Conservation (phyloP, 2,113 vertebrate species). For the Heterochromis multidens region DNA sequence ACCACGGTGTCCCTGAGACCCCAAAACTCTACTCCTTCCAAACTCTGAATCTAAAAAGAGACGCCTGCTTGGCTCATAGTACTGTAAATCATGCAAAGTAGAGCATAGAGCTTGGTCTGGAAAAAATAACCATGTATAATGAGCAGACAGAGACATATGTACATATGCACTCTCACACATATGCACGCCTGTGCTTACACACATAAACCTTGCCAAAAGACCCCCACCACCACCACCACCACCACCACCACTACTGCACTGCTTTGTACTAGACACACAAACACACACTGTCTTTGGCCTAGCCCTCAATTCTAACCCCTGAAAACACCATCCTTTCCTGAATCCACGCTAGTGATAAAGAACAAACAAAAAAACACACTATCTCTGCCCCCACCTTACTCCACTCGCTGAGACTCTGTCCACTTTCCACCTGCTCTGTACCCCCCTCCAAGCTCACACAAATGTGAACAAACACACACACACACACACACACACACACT, state of each 20-base stretch:
- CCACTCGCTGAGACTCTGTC: slow-evolving; percentile 43
- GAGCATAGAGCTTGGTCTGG: slow-evolving; percentile 44
- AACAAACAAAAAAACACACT: slow-evolving; percentile 37
- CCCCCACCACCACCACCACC: background rate
- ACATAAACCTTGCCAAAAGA: slow-evolving; percentile 42
- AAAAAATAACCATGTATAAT: slow-evolving; percentile 51
- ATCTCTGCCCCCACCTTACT: slow-evolving; percentile 34
- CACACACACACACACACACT: slow-evolving; percentile 4
- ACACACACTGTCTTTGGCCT: slow-evolving; percentile 10
- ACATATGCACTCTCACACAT: slow-evolving; percentile 50
- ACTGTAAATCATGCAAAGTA: slow-evolving; percentile 49
- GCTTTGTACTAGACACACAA: slow-evolving; percentile 40
- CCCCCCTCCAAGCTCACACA: slow-evolving; percentile 8
- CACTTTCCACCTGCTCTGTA: slow-evolving; percentile 54
- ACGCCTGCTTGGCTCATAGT: slow-evolving; percentile 32
- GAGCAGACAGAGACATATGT: slow-evolving; percentile 43
- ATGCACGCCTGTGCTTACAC: slow-evolving; percentile 15
- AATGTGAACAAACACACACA: background rate
- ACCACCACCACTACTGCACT: background rate
- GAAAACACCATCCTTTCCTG: slow-evolving; percentile 5
- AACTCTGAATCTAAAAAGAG: slow-evolving; percentile 25
- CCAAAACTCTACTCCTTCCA: slow-evolving; percentile 34
- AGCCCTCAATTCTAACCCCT: slow-evolving; percentile 3
- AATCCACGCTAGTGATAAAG: slow-evolving; percentile 29
- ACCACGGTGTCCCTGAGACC: slow-evolving; percentile 60